phyloP scores from a whole-genome alignment of 2,113 vertebrate genomes.

The Catharus minimus region DNA sequence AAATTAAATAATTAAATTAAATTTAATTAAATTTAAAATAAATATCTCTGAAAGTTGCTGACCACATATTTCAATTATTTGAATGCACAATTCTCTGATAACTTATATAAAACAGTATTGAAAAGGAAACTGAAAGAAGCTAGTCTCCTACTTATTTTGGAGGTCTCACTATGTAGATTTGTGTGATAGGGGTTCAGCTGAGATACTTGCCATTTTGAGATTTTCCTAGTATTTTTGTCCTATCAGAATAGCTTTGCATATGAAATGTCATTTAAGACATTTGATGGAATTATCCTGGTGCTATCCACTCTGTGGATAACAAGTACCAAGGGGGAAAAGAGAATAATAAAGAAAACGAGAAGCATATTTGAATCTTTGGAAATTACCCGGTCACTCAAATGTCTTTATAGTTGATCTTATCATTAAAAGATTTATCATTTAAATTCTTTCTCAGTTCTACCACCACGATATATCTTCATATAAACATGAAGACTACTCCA shows the following conservation, averaged over 20 bases:
- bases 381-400: neutral
- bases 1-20: neutral
- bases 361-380: neutral
- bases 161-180: neutral
- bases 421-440: neutral
- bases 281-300: neutral
- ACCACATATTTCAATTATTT: neutral
- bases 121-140: neutral
- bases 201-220: neutral
- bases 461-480: neutral
- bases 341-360: neutral
- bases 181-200: neutral
- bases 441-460: neutral
- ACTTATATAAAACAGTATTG: neutral
- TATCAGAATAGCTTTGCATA: neutral
- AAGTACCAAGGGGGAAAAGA: neutral
- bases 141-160: neutral
- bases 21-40: too few species aligned
- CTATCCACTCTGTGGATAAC: neutral
- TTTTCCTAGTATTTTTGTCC: neutral
- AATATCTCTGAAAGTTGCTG: neutral
- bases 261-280: neutral
- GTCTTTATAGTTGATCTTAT: neutral
- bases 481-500: neutral
- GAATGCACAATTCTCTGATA: neutral